Conservation (phyloP, 2,888 invertebrate genomes). For the Dryadula phaetusa region DNA sequence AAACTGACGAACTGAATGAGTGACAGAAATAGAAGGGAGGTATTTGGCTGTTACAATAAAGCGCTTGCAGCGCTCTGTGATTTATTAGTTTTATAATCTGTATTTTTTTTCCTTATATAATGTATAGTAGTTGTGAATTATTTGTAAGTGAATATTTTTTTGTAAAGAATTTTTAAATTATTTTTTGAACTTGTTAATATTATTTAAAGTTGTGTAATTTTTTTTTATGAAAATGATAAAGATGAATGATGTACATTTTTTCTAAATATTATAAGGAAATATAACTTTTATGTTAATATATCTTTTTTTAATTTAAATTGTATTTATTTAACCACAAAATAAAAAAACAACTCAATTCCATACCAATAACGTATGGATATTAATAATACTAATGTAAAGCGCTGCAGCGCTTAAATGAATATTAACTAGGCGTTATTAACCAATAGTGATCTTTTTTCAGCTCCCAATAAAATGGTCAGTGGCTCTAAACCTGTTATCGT, state of each 20-base stretch:
- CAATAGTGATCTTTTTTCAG: slow-evolving; percentile 53
- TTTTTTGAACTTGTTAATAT: too few relatives aligned
- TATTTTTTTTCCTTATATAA: neutral
- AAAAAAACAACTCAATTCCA: neutral
- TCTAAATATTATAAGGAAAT: too few relatives aligned
- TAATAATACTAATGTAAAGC: slow-evolving; percentile 33
- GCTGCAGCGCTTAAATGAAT: slow-evolving; percentile 46
- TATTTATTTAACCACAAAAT: too few relatives aligned
- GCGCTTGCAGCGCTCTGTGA: slow-evolving; percentile 56
- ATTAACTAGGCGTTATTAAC: slow-evolving; percentile 49
- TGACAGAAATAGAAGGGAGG: slow-evolving; percentile 78
- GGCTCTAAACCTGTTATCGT: slow-evolving; percentile 51
- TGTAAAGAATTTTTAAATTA: too few relatives aligned
- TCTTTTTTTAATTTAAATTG: too few relatives aligned
- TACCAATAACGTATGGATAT: neutral
- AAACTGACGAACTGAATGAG: slow-evolving; percentile 62
- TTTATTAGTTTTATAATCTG: slow-evolving; percentile 24
- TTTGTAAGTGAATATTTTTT: too few relatives aligned
- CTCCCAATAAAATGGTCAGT: slow-evolving; percentile 48
- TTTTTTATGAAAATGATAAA: too few relatives aligned
- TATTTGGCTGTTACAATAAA: slow-evolving; percentile 49
- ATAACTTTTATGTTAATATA: too few relatives aligned
- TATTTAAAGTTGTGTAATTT: too few relatives aligned
- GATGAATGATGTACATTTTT: too few relatives aligned
- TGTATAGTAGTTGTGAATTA: neutral